Conservation (phyloP, 2,888 invertebrate genomes). For the Sepioteuthis lessoniana region DNA sequence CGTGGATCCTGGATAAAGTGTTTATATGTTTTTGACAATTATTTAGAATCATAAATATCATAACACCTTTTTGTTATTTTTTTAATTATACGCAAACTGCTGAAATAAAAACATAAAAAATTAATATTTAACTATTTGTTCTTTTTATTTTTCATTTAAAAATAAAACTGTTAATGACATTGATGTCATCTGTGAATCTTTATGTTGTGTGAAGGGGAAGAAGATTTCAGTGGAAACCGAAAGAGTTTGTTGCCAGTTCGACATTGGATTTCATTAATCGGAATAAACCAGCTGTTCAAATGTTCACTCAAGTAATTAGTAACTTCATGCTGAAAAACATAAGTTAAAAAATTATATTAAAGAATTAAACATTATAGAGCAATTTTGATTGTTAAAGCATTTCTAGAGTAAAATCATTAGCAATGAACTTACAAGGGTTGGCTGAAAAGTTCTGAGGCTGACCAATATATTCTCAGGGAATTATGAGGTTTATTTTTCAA, state of each 20-base stretch:
- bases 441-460: no score
- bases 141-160: background rate
- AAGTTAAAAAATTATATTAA: background rate
- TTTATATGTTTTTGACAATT: no score
- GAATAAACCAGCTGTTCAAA: background rate
- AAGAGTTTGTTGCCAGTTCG: constrained; percentile 65
- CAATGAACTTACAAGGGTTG: no score
- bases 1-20: no score
- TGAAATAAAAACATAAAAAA: background rate
- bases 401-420: no score
- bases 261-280: constrained; percentile 54
- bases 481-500: no score
- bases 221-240: constrained; percentile 52
- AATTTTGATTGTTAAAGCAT: no score
- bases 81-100: background rate
- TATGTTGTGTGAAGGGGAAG: background rate
- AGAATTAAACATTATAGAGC: background rate
- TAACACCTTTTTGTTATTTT: no score
- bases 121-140: background rate
- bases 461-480: no score
- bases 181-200: background rate
- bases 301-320: background rate
- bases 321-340: background rate
- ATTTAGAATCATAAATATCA: no score
- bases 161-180: background rate